A percentile compares a stretch with the other conserved stretches of the same genome.
Evolutionary conservation across 2,797 vertebrate species (phyloP).

Genomic region (Hephaestus fuliginosus): DNA sequence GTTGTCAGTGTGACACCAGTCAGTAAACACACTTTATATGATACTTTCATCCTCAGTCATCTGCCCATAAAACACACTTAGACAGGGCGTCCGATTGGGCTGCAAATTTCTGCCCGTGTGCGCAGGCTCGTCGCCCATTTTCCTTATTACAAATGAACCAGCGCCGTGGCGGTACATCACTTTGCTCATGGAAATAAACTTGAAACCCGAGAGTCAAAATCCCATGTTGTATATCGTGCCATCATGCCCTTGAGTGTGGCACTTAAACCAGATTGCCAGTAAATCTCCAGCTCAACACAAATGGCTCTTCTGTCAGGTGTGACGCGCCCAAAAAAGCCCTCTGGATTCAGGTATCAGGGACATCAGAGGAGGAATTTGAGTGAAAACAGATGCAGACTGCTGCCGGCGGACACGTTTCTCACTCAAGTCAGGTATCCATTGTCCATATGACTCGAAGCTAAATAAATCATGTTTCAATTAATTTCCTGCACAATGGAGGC

Average conservation of each 20-base stretch:
- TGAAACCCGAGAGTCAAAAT: conserved; percentile 64
- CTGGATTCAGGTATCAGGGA: conserved; percentile 68
- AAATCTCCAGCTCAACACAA: conserved; percentile 73
- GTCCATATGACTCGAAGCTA: conserved; percentile 59
- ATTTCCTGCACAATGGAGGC: conserved; percentile 29
- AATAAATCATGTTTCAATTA: conserved; percentile 67
- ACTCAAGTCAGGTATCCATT: conserved; percentile 67
- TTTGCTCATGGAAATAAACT: conserved; percentile 53
- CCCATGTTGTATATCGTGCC: conserved; percentile 46
- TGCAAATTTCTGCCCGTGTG: conserved; percentile 4
- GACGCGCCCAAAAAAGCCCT: conserved; percentile 46
- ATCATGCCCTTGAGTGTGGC: conserved; percentile 74
- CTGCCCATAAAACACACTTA: conserved; percentile 49
- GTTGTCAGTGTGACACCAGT: background rate
- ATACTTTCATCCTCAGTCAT: conserved; percentile 78
- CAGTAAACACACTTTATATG: conserved; percentile 66
- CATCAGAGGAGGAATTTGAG: conserved; percentile 55
- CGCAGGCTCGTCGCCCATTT: conserved; percentile 13
- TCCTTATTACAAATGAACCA: conserved; percentile 37
- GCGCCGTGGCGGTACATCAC: conserved; percentile 50
- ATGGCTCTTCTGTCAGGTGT: conserved; percentile 64
- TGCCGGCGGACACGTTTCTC: conserved; percentile 77
- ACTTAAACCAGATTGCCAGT: conserved; percentile 76
- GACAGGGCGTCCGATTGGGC: conserved; percentile 28
- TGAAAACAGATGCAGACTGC: conserved; percentile 68